These are phyloP conservation scores for Electrophaes corylata DNA, from an alignment of 2,888 invertebrate genomes.

Conservation along the genomic window DNA sequence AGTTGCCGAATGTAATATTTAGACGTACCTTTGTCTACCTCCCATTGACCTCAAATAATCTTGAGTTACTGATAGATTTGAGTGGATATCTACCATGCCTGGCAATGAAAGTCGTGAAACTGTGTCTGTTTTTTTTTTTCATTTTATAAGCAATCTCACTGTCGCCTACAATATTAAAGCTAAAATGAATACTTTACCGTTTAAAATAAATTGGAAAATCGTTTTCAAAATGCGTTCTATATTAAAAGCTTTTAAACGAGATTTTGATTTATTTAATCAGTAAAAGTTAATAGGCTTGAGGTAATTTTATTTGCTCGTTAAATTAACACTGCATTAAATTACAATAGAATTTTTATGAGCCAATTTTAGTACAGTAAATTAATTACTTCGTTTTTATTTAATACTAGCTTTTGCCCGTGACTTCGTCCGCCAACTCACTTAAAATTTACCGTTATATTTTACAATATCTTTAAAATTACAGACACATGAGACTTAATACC, in stretches of 20 bases:
- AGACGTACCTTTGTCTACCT: too few relatives aligned
- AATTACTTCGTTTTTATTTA: neutral
- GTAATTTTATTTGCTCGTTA: conserved; percentile 4
- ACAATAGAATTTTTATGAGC: conserved; percentile 1
- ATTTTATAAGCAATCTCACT: neutral
- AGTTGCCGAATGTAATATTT: too few relatives aligned
- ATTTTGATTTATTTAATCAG: conserved; percentile 1
- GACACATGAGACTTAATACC: too few relatives aligned
- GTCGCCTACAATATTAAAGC: neutral
- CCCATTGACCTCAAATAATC: too few relatives aligned
- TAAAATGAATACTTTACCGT: neutral
- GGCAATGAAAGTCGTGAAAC: too few relatives aligned
- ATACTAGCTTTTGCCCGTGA: too few relatives aligned
- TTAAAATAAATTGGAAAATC: neutral
- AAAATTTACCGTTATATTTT: too few relatives aligned
- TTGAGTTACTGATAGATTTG: too few relatives aligned
- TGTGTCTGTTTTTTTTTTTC: too few relatives aligned
- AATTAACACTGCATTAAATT: neutral
- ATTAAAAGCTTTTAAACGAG: neutral
- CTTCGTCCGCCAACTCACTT: too few relatives aligned
- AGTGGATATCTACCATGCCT: too few relatives aligned
- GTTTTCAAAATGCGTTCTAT: neutral
- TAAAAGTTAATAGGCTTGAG: neutral
- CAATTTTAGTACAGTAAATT: neutral
- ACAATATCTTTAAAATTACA: too few relatives aligned